These are phyloP conservation scores for Altica lythri DNA, from an alignment of 2,888 invertebrate species.

Conservation along the genomic window DNA sequence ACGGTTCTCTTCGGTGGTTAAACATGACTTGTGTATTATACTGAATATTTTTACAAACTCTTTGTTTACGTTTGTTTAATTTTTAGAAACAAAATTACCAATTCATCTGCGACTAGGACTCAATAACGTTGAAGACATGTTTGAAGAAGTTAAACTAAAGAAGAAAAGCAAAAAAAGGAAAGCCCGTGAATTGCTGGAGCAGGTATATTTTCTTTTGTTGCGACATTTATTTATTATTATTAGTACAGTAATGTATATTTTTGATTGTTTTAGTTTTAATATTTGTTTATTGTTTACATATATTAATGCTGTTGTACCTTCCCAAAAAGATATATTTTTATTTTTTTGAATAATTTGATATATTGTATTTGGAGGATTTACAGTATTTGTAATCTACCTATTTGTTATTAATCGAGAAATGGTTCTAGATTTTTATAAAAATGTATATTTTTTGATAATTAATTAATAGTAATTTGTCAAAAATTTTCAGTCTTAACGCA, in stretches of 20 bases:
- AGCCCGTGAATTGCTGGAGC: conserved; percentile 53
- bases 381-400: no score
- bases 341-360: no score
- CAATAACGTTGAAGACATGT: conserved; percentile 44
- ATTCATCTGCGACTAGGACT: conserved; percentile 55
- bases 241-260: not conserved
- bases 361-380: no score
- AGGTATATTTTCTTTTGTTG: conserved; percentile 53
- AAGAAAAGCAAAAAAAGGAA: conserved; percentile 57
- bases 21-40: not conserved
- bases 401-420: no score
- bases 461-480: no score
- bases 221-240: conserved; percentile 23
- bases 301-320: no score
- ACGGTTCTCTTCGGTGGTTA: conserved; percentile 22
- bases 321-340: no score
- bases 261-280: not conserved
- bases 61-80: not conserved
- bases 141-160: conserved; percentile 47
- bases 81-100: conserved; percentile 53
- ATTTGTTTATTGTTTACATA: not conserved
- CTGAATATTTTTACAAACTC: not conserved
- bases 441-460: no score
- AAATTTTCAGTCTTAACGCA: no score
- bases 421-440: no score